A percentile compares a stretch with the other conserved stretches of the same genome.
Conservation (phyloP, 2,888 invertebrate species). For the Belgica antarctica region DNA sequence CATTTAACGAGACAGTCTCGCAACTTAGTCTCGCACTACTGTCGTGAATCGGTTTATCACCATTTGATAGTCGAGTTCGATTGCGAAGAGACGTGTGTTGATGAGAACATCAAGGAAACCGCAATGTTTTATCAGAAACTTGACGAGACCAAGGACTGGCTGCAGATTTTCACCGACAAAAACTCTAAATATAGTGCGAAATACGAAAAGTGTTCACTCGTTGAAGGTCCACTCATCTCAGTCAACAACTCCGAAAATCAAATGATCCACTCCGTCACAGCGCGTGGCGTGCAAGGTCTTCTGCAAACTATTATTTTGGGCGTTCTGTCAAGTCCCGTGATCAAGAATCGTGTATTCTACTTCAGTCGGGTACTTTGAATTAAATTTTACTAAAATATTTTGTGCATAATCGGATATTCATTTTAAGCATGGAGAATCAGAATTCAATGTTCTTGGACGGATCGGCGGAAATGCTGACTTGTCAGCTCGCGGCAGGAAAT, state of each 20-base stretch:
- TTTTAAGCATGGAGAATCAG: constrained; percentile 84
- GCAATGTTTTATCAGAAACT: constrained; percentile 47
- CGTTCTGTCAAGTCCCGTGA: constrained; percentile 82
- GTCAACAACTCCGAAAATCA: constrained; percentile 48
- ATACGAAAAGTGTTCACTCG: constrained; percentile 47
- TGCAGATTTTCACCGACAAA: constrained; percentile 47
- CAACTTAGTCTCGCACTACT: constrained; percentile 71
- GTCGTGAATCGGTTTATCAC: constrained; percentile 73
- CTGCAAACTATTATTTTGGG: constrained; percentile 60
- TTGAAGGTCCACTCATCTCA: constrained; percentile 48
- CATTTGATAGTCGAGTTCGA: constrained; percentile 90
- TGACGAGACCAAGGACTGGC: constrained; percentile 47
- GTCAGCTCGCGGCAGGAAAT: constrained; percentile 76
- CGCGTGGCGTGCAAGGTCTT: constrained; percentile 48
- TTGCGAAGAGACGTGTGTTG: constrained; percentile 66
- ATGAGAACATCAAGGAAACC: constrained; percentile 62
- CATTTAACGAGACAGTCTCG: constrained; percentile 82
- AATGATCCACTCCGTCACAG: constrained; percentile 47
- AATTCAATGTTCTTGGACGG: constrained; percentile 83
- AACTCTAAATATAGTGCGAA: constrained; percentile 43
- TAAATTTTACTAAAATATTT: neutral
- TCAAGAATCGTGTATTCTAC: constrained; percentile 80
- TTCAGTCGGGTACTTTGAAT: constrained; percentile 75
- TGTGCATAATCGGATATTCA: neutral
- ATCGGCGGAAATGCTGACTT: constrained; percentile 89